Conservation (phyloP, 2,888 invertebrate genomes). For the Globia sparganii region DNA sequence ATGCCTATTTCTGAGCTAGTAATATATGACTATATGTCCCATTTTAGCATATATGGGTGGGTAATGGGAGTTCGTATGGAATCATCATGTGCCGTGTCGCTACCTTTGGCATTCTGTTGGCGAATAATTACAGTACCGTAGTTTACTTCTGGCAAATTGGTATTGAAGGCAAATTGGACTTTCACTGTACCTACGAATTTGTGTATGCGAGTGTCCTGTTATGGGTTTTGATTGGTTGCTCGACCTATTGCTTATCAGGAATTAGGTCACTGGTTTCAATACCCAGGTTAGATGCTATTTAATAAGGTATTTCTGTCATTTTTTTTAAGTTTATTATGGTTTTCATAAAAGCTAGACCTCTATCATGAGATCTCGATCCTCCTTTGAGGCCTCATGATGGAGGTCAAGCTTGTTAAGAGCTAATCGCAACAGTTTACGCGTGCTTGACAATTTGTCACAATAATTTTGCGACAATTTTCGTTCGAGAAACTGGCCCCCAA, state of each 20-base stretch:
- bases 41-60: constrained; percentile 67
- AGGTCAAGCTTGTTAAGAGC: not conserved
- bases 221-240: constrained; percentile 6
- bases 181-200: constrained; percentile 66
- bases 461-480: not conserved
- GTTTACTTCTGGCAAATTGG: constrained; percentile 73
- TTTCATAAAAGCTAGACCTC: not conserved
- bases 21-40: constrained; percentile 63
- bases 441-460: not conserved
- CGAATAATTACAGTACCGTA: constrained; percentile 55
- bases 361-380: no score
- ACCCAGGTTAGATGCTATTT: no score
- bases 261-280: constrained; percentile 7
- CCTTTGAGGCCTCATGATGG: not conserved
- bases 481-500: not conserved
- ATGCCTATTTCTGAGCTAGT: constrained; percentile 46
- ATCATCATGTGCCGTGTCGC: constrained; percentile 67
- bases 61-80: constrained; percentile 67
- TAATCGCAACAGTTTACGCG: not conserved
- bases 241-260: not conserved
- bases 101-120: constrained; percentile 71
- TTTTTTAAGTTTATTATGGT: not conserved
- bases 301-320: not conserved
- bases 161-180: constrained; percentile 71
- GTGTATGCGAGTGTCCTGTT: constrained; percentile 23